phyloP scores from a whole-genome alignment of 2,797 vertebrate species.

The Mormyrus hasselquistii region DNA sequence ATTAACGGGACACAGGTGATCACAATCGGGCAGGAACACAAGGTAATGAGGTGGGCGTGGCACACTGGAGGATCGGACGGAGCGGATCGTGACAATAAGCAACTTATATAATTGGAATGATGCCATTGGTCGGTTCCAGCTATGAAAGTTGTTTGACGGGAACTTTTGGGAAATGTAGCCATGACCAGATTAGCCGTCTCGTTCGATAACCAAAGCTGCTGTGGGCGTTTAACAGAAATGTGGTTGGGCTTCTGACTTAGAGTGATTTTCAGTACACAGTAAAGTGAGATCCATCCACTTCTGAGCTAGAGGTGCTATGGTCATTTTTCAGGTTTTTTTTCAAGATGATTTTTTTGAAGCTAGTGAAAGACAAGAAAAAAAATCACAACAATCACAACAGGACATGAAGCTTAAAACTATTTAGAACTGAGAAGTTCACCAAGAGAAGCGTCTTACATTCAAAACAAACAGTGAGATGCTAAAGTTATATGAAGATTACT shows the following conservation, averaged over 20 bases:
- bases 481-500: neutral
- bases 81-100: too few species aligned
- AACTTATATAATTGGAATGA: neutral
- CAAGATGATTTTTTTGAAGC: neutral
- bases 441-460: neutral
- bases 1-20: too few species aligned
- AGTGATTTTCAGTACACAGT: neutral
- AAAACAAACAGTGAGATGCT: neutral
- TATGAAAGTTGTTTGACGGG: neutral
- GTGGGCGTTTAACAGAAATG: neutral
- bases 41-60: too few species aligned
- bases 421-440: neutral
- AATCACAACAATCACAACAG: neutral
- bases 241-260: neutral
- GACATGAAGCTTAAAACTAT: neutral
- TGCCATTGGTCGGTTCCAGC: neutral
- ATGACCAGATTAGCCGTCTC: neutral
- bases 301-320: neutral
- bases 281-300: neutral
- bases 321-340: neutral
- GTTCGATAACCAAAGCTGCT: neutral
- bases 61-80: too few species aligned
- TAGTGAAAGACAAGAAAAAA: neutral
- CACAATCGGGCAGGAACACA: too few species aligned
- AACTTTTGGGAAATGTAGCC: neutral